These are phyloP conservation scores for Trachymyrmex cornetzi DNA, from an alignment of 1,140 invertebrate genomes.

Conservation along the genomic window DNA sequence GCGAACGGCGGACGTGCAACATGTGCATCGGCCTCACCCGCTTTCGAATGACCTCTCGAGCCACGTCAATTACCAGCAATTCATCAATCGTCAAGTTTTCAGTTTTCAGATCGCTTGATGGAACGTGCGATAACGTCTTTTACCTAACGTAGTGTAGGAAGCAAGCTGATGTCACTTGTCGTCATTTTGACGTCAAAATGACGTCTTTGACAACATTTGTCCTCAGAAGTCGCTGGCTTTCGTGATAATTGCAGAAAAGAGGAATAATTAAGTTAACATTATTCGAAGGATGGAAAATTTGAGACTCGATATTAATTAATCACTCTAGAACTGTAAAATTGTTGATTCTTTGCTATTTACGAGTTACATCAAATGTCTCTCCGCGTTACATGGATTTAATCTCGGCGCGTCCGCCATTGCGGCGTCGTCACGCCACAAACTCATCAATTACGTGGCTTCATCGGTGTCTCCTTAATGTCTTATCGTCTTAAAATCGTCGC, in stretches of 20 bases:
- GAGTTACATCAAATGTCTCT: not conserved
- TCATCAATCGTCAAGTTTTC: not conserved
- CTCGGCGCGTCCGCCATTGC: constrained; percentile 43
- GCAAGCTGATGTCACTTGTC: no score
- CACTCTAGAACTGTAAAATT: not conserved
- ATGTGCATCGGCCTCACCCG: constrained; percentile 28
- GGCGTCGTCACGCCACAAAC: constrained; percentile 50
- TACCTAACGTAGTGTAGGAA: not conserved
- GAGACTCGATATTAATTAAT: not conserved
- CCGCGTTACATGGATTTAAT: constrained; percentile 32
- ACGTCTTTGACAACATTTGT: no score
- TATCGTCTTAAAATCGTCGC: constrained; percentile 61
- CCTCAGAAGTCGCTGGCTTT: no score
- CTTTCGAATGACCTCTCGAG: constrained; percentile 14
- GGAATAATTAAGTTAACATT: no score
- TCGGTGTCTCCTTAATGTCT: constrained; percentile 60
- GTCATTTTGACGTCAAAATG: no score
- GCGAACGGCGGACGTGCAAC: constrained; percentile 72
- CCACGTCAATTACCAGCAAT: constrained; percentile 18
- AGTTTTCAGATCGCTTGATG: not conserved
- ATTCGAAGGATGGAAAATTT: not conserved
- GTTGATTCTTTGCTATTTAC: not conserved
- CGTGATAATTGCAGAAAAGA: no score
- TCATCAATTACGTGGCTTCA: constrained; percentile 58
- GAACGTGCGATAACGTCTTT: not conserved